Evolutionary conservation across 2,888 invertebrate genomes (phyloP), one percentile per base, ranked within the genome.

Genomic region (Erebia epiphron): DNA sequence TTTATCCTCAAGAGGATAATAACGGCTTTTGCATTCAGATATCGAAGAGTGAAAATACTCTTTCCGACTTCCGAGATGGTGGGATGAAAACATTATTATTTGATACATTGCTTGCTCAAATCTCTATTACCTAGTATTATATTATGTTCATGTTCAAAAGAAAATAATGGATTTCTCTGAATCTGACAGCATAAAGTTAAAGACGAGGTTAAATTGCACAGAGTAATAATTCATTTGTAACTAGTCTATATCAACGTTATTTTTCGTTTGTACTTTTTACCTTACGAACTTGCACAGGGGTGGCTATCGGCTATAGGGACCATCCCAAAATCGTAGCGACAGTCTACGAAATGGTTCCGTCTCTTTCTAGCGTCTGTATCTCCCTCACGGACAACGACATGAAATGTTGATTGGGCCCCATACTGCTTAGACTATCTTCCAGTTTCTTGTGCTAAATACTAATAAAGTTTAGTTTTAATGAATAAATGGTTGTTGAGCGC

Each of bases 311-410:
- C 77, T 79, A 66, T 74, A 77, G 84, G 84, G 81, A 82, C 87
- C 89, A 90, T 89, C 89, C 86, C 85, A 80, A 88, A 83, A 83
- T 77, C 76, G 81, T 81, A 77, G 76, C 79, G 75, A 76, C 76
- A 77, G 77, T 77, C 76, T 71, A 75, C 74, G 77, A 78, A 73
- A 78, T 87, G 82, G 76, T 70, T 79, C 83, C 80, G 85, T 91
- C 91, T 87, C 90, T 86, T 82, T 91, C 90, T 80, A 75, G 77
- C 87, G 70, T 76, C 81, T 76, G 77, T 79, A 80, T 80, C 80
- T 77, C 77, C 80, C 79, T 76, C 77, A 73, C 63, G 68, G 68
- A 63, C 69, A 78, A 78, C 76, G 79, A 78, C 78, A 83, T 79
- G 79, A 80, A 82, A 83, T 78, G 81, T 80, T 81, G 81, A 79